These are phyloP conservation scores for Otis tarda DNA, from an alignment of 2,113 vertebrate genomes.

Conservation along the genomic window DNA sequence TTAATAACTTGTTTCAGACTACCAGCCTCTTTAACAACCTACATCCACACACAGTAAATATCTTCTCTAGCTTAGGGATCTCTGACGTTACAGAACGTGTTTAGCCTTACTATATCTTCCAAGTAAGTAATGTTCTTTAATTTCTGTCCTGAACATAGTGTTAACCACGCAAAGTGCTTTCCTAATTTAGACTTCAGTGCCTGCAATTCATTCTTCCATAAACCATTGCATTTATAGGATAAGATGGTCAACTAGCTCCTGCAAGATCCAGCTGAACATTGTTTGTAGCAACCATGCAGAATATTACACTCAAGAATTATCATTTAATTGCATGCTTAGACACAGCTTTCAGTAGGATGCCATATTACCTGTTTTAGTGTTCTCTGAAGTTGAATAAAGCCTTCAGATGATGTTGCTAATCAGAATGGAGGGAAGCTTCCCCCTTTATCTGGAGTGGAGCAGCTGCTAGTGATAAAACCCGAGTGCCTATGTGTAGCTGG, in stretches of 20 bases:
- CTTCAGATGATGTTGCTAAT: background rate
- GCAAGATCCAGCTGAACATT: background rate
- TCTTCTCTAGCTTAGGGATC: background rate
- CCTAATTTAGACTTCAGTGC: background rate
- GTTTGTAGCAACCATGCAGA: background rate
- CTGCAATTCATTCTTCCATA: background rate
- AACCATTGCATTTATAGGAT: background rate
- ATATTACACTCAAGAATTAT: background rate
- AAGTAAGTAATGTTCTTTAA: background rate
- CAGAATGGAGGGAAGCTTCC: background rate
- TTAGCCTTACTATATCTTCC: background rate
- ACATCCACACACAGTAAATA: background rate
- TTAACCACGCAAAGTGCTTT: background rate
- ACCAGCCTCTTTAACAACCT: background rate
- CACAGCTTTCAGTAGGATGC: background rate
- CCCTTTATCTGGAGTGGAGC: slow-evolving; percentile 8
- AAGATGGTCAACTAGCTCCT: background rate
- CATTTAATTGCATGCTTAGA: background rate
- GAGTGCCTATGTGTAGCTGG: background rate
- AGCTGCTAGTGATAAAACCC: slow-evolving; percentile 34
- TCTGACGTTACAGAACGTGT: background rate
- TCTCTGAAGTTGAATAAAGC: slow-evolving; percentile 26
- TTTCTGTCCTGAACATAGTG: background rate
- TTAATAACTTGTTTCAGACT: background rate
- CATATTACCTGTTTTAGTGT: background rate